Evolutionary conservation across 2,797 vertebrate genomes (phyloP).

Genomic region (Lacerta bilineata): DNA sequence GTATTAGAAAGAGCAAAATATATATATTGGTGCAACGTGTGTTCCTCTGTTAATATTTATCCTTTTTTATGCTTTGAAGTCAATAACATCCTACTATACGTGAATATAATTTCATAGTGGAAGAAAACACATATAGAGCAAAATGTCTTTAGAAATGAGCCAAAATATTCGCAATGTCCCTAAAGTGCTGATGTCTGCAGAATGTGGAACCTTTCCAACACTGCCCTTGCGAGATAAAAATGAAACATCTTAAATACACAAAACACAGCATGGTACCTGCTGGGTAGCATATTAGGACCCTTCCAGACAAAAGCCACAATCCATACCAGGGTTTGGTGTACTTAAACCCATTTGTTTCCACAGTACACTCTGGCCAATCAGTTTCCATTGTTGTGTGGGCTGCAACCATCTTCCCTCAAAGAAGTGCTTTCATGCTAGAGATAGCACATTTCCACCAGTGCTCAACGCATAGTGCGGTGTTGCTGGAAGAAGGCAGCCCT

Average conservation of each 20-base stretch:
- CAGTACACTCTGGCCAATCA: neutral
- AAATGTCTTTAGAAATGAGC: slow-evolving; percentile 3
- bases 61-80: neutral
- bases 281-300: neutral
- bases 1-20: slow-evolving; percentile 35
- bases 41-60: slow-evolving; percentile 49
- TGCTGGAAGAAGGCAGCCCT: neutral
- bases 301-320: neutral
- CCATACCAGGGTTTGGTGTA: neutral
- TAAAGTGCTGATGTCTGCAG: neutral
- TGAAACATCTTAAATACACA: neutral
- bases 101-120: neutral
- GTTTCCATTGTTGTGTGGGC: neutral
- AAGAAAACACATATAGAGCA: slow-evolving; percentile 15
- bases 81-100: neutral
- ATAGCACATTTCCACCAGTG: neutral
- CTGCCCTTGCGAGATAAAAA: neutral
- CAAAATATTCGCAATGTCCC: slow-evolving; percentile 1
- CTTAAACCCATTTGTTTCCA: neutral
- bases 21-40: slow-evolving; percentile 23
- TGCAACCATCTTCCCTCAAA: neutral
- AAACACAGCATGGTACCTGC: neutral
- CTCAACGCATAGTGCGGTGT: neutral
- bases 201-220: slow-evolving; percentile 13
- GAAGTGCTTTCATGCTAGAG: neutral